phyloP scores from a whole-genome alignment of 2,888 invertebrate species.

The Villa cingulata region DNA sequence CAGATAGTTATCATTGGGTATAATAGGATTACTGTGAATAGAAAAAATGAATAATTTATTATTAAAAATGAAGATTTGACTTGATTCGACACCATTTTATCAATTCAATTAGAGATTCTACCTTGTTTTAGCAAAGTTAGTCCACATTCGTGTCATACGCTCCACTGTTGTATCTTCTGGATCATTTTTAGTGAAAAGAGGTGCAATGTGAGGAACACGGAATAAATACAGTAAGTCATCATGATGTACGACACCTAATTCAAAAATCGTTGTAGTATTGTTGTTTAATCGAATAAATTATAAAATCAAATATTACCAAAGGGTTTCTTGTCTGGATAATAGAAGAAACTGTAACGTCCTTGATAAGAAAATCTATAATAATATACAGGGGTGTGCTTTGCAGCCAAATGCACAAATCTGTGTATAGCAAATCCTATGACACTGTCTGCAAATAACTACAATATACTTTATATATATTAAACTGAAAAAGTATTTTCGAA shows the following conservation, averaged over 20 bases:
- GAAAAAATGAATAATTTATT: not conserved
- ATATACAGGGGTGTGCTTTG: constrained; percentile 44
- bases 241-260: constrained; percentile 37
- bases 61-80: too few species aligned
- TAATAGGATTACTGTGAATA: constrained; percentile 32
- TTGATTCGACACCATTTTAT: too few species aligned
- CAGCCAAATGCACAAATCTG: constrained; percentile 45
- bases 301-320: too few species aligned
- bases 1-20: constrained; percentile 27
- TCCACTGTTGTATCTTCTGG: constrained; percentile 37
- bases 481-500: not conserved
- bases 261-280: too few species aligned
- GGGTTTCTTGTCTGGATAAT: constrained; percentile 41
- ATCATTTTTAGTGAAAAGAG: constrained; percentile 32
- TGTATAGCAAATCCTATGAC: constrained; percentile 46
- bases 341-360: constrained; percentile 44
- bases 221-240: constrained; percentile 41
- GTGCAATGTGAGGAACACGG: constrained; percentile 30
- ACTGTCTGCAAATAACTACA: constrained; percentile 46
- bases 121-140: constrained; percentile 36
- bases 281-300: too few species aligned
- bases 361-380: constrained; percentile 49
- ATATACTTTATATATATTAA: too few species aligned
- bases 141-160: constrained; percentile 35
- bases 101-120: too few species aligned